Percentiles rank a stretch among this genome's conserved stretches.
Conservation (phyloP, 2,888 invertebrate genomes). For the Cremastinae sp. region DNA sequence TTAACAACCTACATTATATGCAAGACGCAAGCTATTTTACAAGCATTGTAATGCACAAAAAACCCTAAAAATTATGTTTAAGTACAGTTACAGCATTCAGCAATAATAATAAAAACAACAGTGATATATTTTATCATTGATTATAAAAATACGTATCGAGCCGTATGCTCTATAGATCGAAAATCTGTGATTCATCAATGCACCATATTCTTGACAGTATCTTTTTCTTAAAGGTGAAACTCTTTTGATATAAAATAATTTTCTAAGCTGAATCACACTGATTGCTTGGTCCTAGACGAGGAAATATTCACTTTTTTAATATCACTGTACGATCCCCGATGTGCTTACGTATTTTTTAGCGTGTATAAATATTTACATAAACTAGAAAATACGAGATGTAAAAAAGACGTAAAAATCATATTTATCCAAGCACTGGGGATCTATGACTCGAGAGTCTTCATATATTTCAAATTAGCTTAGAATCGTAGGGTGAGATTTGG, state of each 20-base stretch:
- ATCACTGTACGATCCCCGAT: constrained; percentile 5
- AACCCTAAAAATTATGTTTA: constrained; percentile 27
- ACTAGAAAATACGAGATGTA: constrained; percentile 21
- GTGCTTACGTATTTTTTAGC: constrained; percentile 35
- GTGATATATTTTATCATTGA: not conserved
- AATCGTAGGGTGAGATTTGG: constrained; percentile 8
- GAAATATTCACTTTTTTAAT: constrained; percentile 8
- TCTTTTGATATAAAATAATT: constrained; percentile 8
- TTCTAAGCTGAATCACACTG: constrained; percentile 27
- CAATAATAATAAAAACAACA: constrained; percentile 24
- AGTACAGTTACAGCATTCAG: constrained; percentile 39
- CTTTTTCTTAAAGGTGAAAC: not conserved
- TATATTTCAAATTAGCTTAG: constrained; percentile 2
- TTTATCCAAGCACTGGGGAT: not conserved
- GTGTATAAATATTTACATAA: constrained; percentile 54
- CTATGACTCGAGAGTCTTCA: not conserved
- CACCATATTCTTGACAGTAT: constrained; percentile 6
- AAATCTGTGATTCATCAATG: constrained; percentile 8
- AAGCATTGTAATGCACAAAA: constrained; percentile 17
- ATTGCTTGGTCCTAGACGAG: constrained; percentile 14
- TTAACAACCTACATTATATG: constrained; percentile 18
- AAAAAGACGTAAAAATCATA: constrained; percentile 1
- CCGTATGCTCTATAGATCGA: no score
- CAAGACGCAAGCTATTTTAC: not conserved
- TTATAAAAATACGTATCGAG: not conserved